These are phyloP conservation scores for Antechinus stuartii DNA, from an alignment of 2,113 vertebrate genomes.

Conservation along the genomic window DNA sequence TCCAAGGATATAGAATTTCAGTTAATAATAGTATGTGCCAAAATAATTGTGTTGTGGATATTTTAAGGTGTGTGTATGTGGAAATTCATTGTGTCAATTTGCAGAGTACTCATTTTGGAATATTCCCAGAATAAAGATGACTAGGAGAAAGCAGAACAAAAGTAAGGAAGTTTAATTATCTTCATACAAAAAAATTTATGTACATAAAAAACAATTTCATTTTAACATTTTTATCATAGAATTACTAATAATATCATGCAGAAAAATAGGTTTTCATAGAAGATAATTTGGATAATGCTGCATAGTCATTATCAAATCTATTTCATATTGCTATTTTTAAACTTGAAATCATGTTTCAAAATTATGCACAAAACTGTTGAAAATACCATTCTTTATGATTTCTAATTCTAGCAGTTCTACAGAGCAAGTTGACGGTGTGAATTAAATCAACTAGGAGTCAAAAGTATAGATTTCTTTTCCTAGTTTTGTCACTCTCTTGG, in stretches of 20 bases:
- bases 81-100: not conserved
- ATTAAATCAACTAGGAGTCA: slow-evolving; percentile 1
- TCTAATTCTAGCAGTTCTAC: slow-evolving; percentile 11
- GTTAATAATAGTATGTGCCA: not conserved
- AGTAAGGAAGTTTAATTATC: not conserved
- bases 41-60: not conserved
- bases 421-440: not conserved
- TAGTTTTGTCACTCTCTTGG: not conserved
- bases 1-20: not conserved
- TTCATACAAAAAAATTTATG: not conserved
- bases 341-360: slow-evolving; percentile 4
- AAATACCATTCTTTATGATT: not conserved
- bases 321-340: not conserved
- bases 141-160: not conserved
- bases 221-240: not conserved
- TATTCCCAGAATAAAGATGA: not conserved
- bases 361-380: not conserved
- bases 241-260: not conserved
- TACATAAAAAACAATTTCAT: not conserved
- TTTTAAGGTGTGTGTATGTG: not conserved
- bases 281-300: not conserved
- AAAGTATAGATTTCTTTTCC: slow-evolving; percentile 36
- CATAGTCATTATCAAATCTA: not conserved
- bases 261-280: not conserved
- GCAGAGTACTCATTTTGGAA: not conserved